Evolutionary conservation across 2,797 vertebrate genomes (phyloP).

Genomic region (Triplophysa bombifrons): DNA sequence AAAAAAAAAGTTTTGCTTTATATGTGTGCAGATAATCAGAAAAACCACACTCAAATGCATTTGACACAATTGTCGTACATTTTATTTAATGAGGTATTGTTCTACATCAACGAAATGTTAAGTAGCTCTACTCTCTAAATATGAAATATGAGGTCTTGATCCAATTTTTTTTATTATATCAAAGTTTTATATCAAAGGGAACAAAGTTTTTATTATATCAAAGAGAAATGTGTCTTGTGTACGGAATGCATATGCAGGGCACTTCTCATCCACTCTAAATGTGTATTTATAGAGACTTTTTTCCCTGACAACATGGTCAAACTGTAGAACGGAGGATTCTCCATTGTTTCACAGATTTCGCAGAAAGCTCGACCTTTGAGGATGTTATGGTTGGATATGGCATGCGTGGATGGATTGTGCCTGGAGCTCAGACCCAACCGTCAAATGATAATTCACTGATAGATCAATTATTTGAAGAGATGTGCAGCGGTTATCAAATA

Average conservation of each 20-base stretch:
- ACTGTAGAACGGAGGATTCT: slow-evolving; percentile 2
- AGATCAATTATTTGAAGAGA: slow-evolving; percentile 28
- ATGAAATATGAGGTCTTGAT: slow-evolving; percentile 65
- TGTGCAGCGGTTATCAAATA: slow-evolving; percentile 33
- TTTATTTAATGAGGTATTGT: slow-evolving; percentile 61
- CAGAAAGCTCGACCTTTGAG: slow-evolving; percentile 29
- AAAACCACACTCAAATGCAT: slow-evolving; percentile 20
- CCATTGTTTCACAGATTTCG: neutral
- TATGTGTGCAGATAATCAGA: slow-evolving; percentile 43
- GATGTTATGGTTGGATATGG: slow-evolving; percentile 61
- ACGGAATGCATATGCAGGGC: slow-evolving; percentile 51
- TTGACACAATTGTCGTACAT: slow-evolving; percentile 59
- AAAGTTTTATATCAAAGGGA: too few relatives aligned
- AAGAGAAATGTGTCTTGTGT: slow-evolving; percentile 57
- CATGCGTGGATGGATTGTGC: slow-evolving; percentile 61
- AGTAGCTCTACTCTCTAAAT: slow-evolving; percentile 64
- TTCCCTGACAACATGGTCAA: slow-evolving; percentile 44
- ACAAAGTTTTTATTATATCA: slow-evolving; percentile 53
- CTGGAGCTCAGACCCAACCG: neutral
- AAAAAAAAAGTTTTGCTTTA: neutral
- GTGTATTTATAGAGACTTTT: slow-evolving; percentile 59
- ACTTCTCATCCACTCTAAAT: slow-evolving; percentile 63
- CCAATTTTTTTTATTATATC: slow-evolving; percentile 56
- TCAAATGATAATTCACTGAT: slow-evolving; percentile 11
- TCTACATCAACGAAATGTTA: slow-evolving; percentile 62